Base-by-base conservation (phyloP, 2,797 vertebrate genomes). In the Rhinoraja longicauda region DNA sequence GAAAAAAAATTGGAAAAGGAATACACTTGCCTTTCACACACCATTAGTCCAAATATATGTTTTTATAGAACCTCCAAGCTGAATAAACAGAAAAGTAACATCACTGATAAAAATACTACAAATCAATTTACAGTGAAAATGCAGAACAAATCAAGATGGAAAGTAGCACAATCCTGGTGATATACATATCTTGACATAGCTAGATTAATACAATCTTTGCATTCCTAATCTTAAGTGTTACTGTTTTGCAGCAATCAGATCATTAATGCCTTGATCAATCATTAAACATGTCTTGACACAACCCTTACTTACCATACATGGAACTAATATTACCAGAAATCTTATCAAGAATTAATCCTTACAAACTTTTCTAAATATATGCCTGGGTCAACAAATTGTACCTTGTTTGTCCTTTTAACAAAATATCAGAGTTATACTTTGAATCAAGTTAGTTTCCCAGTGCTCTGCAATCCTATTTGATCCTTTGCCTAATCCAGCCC, bases 201-300 rank as follows among this genome's bases (percentile, higher is more conserved):
- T 8, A 29, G 75, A 29, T 75, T 75, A 75, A 29, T 6, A 29
- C 72, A 81, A 36, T 81, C 78, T 81, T 81, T 81, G 39, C 81
- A 39, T 39, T 81, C 36, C 78, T 81, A 15, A 32, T 81, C 78
- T 24, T 1, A 19, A 19, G 39, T 17, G 21, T 7, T 26, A 81
- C 78, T 39, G 45, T 81, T 45, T 39, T 45, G 78, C 5, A 81
- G 36, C 36, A n/a, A 32, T 36, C 77, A 81, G 78, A 19, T 32
- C 19, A 53, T 81, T 81, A 81, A 81, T 81, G 78, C 5, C 77
- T 79, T 79, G 15, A 81, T 81, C 78, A 81, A 81, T 81, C 45
- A 81, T 39, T 39, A 81, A 45, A 81, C 78, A 53, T 3, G 1
- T 39, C 36, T 15, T 79, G 39, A 53, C 21, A 45, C 45, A 17